Conservation (phyloP, 1,140 invertebrate species). For the Gonioctena quinquepunctata region DNA sequence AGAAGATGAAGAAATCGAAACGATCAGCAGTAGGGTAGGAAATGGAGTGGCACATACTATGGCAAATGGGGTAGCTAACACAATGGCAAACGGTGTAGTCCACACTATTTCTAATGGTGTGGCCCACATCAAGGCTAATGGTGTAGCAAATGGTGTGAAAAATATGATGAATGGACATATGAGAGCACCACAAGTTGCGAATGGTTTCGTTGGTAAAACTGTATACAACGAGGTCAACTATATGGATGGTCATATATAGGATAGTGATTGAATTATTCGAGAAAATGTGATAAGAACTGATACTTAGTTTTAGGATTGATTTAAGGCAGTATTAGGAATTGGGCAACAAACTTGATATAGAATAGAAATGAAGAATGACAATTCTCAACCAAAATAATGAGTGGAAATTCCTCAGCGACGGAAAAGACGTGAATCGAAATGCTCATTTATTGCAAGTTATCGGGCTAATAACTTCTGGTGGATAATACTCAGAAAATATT, state of each 20-base stretch:
- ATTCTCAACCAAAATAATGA: too few species aligned
- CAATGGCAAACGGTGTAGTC: constrained; percentile 34
- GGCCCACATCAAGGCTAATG: constrained; percentile 22
- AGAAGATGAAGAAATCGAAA: constrained; percentile 43
- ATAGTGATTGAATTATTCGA: too few species aligned
- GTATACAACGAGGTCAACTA: constrained; percentile 40
- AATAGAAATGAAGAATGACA: too few species aligned
- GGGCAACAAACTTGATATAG: too few species aligned
- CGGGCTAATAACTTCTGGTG: too few species aligned
- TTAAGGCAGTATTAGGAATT: too few species aligned
- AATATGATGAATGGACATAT: constrained; percentile 22
- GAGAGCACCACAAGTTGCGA: constrained; percentile 11
- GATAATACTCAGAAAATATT: too few species aligned
- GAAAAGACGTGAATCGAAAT: too few species aligned
- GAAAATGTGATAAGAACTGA: too few species aligned
- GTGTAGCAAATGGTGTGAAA: constrained; percentile 13
- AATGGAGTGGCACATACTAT: constrained; percentile 53
- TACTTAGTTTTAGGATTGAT: too few species aligned
- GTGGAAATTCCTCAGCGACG: too few species aligned
- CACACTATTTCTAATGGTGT: constrained; percentile 40
- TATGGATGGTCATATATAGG: constrained; percentile 46
- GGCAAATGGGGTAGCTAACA: constrained; percentile 18
- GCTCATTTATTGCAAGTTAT: too few species aligned
- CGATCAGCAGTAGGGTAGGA: constrained; percentile 42
- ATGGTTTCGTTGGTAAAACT: constrained; percentile 14